Percentiles rank a stretch among this genome's conserved stretches.
Evolutionary conservation across 2,888 invertebrate species (phyloP).

Genomic region (Synergus itoensis): DNA sequence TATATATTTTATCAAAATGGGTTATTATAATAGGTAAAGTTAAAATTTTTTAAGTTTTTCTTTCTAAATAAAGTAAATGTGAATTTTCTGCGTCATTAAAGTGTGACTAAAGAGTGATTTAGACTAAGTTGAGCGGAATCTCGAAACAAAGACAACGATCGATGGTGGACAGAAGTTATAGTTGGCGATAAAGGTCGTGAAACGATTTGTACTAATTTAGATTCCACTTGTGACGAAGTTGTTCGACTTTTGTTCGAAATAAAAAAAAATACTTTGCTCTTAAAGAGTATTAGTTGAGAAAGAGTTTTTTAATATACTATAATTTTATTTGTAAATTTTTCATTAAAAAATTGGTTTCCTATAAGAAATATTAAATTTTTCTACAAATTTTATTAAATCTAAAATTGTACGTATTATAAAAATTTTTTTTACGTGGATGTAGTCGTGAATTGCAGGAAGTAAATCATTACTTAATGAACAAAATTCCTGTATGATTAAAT

Average conservation of each 20-base stretch:
- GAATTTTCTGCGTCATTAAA: conserved; percentile 45
- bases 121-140: conserved; percentile 4
- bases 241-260: background rate
- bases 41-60: background rate
- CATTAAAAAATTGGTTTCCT: background rate
- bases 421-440: background rate
- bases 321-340: background rate
- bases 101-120: conserved; percentile 29
- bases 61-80: conserved; percentile 1
- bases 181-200: conserved; percentile 25
- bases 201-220: conserved; percentile 29
- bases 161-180: conserved; percentile 36
- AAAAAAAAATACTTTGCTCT: background rate
- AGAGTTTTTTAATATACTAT: background rate
- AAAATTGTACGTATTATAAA: background rate
- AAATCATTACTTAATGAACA: background rate
- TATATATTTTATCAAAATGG: background rate
- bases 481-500: background rate
- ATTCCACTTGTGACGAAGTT: conserved; percentile 17
- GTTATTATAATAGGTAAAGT: background rate
- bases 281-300: background rate
- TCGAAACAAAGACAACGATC: conserved; percentile 37
- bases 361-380: too few species aligned
- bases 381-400: too few species aligned
- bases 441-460: background rate